Percentiles rank a stretch among this genome's conserved stretches.
phyloP scores from a whole-genome alignment of 2,797 vertebrate genomes.

The Morelia viridis region DNA sequence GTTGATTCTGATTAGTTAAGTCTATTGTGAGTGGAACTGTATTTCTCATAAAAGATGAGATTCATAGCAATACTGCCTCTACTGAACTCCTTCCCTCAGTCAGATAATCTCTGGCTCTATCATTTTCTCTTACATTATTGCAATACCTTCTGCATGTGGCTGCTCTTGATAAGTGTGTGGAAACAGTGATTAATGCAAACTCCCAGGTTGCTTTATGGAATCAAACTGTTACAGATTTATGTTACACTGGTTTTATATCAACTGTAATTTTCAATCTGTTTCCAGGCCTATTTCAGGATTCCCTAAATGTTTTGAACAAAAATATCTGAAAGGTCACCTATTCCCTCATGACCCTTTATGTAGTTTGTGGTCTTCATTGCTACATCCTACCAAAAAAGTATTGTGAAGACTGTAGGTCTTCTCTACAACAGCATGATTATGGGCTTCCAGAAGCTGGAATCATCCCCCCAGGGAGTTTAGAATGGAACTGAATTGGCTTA shows the following conservation, averaged over 20 bases:
- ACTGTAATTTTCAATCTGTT: neutral
- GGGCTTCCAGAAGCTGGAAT: neutral
- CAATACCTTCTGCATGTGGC: neutral
- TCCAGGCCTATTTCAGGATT: neutral
- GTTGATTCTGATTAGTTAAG: neutral
- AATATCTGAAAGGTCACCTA: neutral
- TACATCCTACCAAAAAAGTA: neutral
- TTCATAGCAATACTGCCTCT: neutral
- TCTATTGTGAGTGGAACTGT: neutral
- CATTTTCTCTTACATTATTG: neutral
- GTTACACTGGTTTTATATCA: neutral
- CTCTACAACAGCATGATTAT: neutral
- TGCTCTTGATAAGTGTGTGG: neutral
- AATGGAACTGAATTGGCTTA: neutral
- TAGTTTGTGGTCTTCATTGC: neutral
- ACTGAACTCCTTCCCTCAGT: neutral
- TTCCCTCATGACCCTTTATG: neutral
- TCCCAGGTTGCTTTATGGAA: neutral
- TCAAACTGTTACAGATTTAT: neutral
- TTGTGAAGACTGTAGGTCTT: neutral
- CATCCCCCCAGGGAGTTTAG: neutral
- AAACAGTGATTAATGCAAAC: too few relatives aligned
- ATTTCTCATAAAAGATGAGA: neutral
- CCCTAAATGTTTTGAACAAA: neutral
- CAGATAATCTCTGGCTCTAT: neutral